Evolutionary conservation across 2,797 vertebrate species (phyloP).

Genomic region (Eupleurogrammus muticus): DNA sequence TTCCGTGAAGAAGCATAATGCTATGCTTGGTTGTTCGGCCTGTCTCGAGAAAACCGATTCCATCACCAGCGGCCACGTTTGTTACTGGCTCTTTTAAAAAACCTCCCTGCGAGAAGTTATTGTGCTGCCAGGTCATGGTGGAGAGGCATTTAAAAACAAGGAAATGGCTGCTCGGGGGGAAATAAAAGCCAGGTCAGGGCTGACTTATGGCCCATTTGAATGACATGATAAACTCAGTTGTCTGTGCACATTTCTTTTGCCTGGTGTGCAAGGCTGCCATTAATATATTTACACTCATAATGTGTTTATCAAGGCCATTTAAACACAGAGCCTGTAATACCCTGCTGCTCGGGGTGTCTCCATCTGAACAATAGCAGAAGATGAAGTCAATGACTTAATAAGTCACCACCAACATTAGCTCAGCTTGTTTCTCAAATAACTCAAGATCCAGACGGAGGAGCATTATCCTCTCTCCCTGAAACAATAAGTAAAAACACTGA

Average conservation of each 20-base stretch:
- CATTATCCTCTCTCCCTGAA: no score
- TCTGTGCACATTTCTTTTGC: constrained; percentile 33
- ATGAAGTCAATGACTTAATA: no score
- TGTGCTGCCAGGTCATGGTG: constrained; percentile 70
- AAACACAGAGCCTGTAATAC: neutral
- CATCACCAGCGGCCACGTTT: constrained; percentile 67
- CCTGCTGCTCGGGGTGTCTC: no score
- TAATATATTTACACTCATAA: constrained; percentile 29
- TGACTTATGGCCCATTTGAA: constrained; percentile 75
- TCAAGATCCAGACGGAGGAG: no score
- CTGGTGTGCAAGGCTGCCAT: constrained; percentile 29
- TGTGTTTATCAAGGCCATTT: constrained; percentile 32
- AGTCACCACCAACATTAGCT: no score
- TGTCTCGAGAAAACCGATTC: constrained; percentile 78
- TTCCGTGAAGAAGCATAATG: constrained; percentile 78
- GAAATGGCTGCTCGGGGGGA: constrained; percentile 77
- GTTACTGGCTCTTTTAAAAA: constrained; percentile 72
- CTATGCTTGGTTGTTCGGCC: constrained; percentile 72
- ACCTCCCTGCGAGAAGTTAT: constrained; percentile 69
- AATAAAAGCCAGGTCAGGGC: constrained; percentile 76
- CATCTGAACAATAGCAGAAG: no score
- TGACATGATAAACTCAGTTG: constrained; percentile 62
- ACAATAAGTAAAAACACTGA: no score
- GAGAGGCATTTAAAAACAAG: constrained; percentile 82
- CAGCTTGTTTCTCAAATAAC: no score